Conservation (phyloP, 1,140 invertebrate genomes). For the Dendrolimus punctatus region DNA sequence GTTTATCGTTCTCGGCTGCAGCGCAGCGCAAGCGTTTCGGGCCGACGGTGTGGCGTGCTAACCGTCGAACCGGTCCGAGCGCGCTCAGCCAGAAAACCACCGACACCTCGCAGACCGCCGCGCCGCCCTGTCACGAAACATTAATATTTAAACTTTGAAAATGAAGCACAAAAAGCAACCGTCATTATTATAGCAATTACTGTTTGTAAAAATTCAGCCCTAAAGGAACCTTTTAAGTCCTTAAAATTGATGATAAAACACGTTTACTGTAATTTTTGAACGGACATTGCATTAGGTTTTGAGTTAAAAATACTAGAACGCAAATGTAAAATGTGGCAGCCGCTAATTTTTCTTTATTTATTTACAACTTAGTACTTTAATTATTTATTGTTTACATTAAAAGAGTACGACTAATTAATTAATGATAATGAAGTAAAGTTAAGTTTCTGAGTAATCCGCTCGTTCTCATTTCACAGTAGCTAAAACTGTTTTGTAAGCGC, state of each 20-base stretch:
- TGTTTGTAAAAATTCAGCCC: constrained; percentile 27
- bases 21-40: constrained; percentile 41
- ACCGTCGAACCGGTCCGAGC: constrained; percentile 55
- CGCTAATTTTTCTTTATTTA: no score
- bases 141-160: constrained; percentile 65
- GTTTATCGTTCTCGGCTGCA: constrained; percentile 50
- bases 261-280: constrained; percentile 13
- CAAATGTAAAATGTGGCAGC: no score
- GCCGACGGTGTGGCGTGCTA: constrained; percentile 49
- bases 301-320: no score
- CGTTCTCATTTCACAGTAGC: no score
- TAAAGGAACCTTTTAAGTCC: constrained; percentile 25
- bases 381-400: no score
- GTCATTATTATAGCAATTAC: constrained; percentile 59
- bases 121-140: constrained; percentile 63
- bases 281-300: neutral
- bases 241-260: constrained; percentile 23
- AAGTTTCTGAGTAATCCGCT: no score
- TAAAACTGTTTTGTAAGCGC: no score
- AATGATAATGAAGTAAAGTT: no score
- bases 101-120: constrained; percentile 55
- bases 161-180: constrained; percentile 48
- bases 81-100: constrained; percentile 65
- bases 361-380: no score
- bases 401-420: no score